Percentiles rank a stretch among this genome's conserved stretches.
Conservation (phyloP, 2,113 vertebrate species). For the Gopherus flavomarginatus region DNA sequence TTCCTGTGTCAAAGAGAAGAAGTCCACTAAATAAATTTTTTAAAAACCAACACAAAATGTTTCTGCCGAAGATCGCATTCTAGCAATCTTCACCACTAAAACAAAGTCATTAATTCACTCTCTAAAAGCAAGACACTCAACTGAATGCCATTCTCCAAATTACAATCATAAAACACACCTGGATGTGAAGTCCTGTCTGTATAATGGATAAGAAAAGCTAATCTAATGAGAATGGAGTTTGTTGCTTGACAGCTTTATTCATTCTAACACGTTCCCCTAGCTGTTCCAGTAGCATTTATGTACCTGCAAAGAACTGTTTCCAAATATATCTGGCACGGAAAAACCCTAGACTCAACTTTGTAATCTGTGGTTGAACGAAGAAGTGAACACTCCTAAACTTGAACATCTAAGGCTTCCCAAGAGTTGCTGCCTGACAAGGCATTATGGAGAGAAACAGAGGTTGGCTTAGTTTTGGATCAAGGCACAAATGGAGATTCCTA, state of each 20-base stretch:
- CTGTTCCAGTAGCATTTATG: background rate
- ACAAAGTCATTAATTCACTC: background rate
- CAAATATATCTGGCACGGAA: background rate
- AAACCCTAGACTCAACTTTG: background rate
- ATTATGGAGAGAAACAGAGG: too few relatives aligned
- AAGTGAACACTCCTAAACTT: background rate
- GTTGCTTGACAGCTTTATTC: background rate
- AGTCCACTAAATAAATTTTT: rapidly evolving
- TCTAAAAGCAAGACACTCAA: background rate
- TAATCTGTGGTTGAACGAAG: background rate
- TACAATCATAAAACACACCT: background rate
- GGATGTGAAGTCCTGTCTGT: background rate
- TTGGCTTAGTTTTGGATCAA: too few relatives aligned
- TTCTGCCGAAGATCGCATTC: background rate
- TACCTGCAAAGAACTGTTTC: background rate
- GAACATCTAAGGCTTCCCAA: background rate
- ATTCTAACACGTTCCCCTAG: background rate
- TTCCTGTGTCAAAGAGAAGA: background rate
- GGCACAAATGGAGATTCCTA: too few relatives aligned
- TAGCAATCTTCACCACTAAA: background rate
- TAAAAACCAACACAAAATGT: background rate
- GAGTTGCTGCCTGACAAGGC: background rate
- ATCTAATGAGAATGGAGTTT: background rate
- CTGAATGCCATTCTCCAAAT: background rate
- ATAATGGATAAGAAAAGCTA: background rate